phyloP scores from a whole-genome alignment of 2,888 invertebrate genomes.

The Agonum fuliginosum region DNA sequence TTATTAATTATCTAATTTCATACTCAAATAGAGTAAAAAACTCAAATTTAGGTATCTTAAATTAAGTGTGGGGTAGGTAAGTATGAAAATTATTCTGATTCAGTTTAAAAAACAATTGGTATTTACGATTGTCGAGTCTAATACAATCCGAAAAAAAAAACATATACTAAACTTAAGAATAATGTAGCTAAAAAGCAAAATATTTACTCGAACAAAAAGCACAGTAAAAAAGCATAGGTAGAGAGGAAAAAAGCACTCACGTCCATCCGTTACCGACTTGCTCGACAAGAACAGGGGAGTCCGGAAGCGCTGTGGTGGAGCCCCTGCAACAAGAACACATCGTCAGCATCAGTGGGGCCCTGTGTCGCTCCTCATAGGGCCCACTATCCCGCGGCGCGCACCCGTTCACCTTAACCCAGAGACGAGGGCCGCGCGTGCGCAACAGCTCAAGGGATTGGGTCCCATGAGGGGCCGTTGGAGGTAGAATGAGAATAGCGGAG shows the following conservation, averaged over 20 bases:
- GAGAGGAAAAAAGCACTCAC: conserved; percentile 71
- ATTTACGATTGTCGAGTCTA: not conserved
- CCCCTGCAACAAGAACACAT: conserved; percentile 72
- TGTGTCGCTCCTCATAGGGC: conserved; percentile 37
- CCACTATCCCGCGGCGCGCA: conserved; percentile 59
- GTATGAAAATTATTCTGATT: too few relatives aligned
- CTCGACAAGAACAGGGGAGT: conserved; percentile 71
- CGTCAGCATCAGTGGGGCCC: not conserved
- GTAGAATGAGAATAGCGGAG: conserved; percentile 23
- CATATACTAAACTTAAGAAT: conserved; percentile 2
- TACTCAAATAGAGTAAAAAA: too few relatives aligned
- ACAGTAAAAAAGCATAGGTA: conserved; percentile 34
- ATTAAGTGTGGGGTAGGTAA: too few relatives aligned
- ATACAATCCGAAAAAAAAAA: not conserved
- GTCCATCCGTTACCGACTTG: conserved; percentile 76
- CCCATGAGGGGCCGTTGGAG: conserved; percentile 48
- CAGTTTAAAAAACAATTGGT: not conserved
- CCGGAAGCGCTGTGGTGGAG: conserved; percentile 74
- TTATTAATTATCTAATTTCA: not conserved
- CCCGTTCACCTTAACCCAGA: conserved; percentile 66
- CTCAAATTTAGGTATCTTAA: too few relatives aligned
- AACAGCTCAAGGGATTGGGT: not conserved
- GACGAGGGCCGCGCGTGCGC: conserved; percentile 65
- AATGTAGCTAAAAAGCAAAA: conserved; percentile 25
- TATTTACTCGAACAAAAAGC: conserved; percentile 19